Evolutionary conservation across 92 coral and sea anemone species (phyloP).

Genomic region (Virgularia gustaviana): DNA sequence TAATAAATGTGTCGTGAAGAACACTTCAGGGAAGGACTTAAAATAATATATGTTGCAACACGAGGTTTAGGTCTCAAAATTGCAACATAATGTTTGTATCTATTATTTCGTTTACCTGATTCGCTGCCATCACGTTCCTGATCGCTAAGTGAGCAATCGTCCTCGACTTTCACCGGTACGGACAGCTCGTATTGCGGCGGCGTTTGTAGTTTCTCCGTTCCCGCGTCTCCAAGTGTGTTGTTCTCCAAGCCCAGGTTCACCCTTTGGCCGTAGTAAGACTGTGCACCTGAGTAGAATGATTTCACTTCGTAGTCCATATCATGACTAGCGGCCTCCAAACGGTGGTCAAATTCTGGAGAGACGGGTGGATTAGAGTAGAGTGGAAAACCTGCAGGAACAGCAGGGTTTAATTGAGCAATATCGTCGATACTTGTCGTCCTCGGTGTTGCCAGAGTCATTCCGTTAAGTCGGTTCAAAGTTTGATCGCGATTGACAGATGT

Average conservation of each 20-base stretch:
- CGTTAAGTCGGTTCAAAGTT: constrained; percentile 24
- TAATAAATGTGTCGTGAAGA: too few relatives aligned
- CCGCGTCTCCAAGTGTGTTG: background rate
- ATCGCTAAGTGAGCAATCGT: constrained; percentile 33
- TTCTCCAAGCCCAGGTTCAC: background rate
- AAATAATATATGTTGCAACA: too few relatives aligned
- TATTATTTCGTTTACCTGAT: too few relatives aligned
- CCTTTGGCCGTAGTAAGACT: constrained; percentile 4
- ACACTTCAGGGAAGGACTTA: too few relatives aligned
- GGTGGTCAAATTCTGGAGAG: constrained; percentile 12
- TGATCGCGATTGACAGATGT: constrained; percentile 17
- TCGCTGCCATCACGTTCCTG: constrained; percentile 77
- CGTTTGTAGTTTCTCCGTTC: background rate
- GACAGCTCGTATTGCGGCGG: background rate
- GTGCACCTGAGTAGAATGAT: constrained; percentile 13
- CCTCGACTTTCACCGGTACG: background rate
- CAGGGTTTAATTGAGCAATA: background rate
- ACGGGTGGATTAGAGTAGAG: background rate
- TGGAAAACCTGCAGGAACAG: background rate
- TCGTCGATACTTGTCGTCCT: constrained; percentile 11
- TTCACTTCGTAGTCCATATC: constrained; percentile 22
- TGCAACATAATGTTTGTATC: too few relatives aligned
- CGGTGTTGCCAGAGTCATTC: background rate
- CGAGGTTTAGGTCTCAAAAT: too few relatives aligned
- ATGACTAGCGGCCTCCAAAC: constrained; percentile 8